Conservation (phyloP, 2,113 vertebrate species). For the Indicator indicator region DNA sequence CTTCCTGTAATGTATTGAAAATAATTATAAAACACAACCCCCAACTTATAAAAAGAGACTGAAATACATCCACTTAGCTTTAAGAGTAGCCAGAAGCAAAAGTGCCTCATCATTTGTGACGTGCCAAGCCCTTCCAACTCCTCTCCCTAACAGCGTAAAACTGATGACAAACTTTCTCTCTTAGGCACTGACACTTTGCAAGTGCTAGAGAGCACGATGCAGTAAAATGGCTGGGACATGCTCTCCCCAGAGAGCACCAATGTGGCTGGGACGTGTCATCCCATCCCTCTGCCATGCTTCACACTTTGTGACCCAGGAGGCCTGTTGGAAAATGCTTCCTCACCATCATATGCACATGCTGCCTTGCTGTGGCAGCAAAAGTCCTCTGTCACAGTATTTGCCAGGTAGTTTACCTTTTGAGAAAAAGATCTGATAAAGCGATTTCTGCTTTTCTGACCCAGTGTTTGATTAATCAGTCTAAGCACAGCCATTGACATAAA, state of each 20-base stretch:
- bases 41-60: not conserved
- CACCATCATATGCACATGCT: rapidly evolving
- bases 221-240: rapidly evolving
- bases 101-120: not conserved
- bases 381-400: rapidly evolving
- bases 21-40: not conserved
- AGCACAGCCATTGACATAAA: not conserved
- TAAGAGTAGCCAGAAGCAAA: not conserved
- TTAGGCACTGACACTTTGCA: not conserved
- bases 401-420: not conserved
- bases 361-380: not conserved
- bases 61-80: not conserved
- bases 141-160: rapidly evolving
- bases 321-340: not conserved
- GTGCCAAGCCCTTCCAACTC: not conserved
- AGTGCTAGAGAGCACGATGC: not conserved
- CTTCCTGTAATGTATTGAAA: not conserved
- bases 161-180: not conserved
- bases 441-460: not conserved
- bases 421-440: not conserved
- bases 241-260: not conserved
- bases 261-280: not conserved
- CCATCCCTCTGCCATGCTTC: not conserved
- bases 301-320: not conserved
- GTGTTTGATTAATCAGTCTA: not conserved